These are phyloP conservation scores for Esox niger DNA, from an alignment of 2,113 vertebrate species.

Conservation along the genomic window DNA sequence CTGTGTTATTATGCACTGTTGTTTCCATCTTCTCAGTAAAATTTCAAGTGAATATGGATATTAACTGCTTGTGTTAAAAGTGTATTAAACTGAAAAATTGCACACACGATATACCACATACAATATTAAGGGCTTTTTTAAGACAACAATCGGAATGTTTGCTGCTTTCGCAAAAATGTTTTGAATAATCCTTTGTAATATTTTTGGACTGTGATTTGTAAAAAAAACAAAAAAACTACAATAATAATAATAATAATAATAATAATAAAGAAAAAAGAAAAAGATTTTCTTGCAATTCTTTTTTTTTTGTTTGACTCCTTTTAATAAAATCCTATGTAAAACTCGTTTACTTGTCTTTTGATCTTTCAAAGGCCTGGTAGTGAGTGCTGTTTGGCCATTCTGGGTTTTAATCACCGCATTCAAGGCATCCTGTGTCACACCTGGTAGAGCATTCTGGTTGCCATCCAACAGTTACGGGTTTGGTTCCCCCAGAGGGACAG, in stretches of 20 bases:
- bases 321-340: slow-evolving; percentile 76
- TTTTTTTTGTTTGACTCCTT: slow-evolving; percentile 80
- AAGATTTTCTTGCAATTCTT: slow-evolving; percentile 70
- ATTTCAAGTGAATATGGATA: slow-evolving; percentile 47
- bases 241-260: too few relatives aligned
- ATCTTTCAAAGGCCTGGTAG: too few relatives aligned
- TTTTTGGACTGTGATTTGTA: slow-evolving; percentile 80
- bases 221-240: slow-evolving; percentile 57
- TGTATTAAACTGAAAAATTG: slow-evolving; percentile 47
- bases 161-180: slow-evolving; percentile 71
- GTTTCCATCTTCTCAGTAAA: slow-evolving; percentile 46
- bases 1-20: slow-evolving; percentile 64
- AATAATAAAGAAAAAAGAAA: too few relatives aligned
- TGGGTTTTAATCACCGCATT: too few relatives aligned
- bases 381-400: too few relatives aligned
- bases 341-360: slow-evolving; percentile 52
- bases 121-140: slow-evolving; percentile 73
- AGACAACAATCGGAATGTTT: slow-evolving; percentile 76
- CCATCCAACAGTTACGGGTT: too few relatives aligned
- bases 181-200: slow-evolving; percentile 73
- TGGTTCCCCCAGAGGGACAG: too few relatives aligned
- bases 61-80: slow-evolving; percentile 48
- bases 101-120: slow-evolving; percentile 43
- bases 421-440: too few relatives aligned
- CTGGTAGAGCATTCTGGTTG: too few relatives aligned